Base-by-base conservation (phyloP, 2,113 vertebrate genomes). In the Vicugna pacos region DNA sequence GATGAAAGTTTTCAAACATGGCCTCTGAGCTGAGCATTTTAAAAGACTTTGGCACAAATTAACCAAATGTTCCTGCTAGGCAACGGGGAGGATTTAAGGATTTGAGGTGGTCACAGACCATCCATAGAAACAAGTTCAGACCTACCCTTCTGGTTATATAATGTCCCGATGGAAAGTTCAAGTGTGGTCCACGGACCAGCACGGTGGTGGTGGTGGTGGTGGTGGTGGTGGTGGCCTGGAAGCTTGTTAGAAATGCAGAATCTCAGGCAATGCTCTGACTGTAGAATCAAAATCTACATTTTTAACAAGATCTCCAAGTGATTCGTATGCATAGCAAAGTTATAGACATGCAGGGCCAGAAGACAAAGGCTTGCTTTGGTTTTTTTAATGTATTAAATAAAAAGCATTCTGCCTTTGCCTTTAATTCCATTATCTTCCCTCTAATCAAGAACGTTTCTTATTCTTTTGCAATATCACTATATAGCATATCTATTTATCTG, bases 1-100 rank as follows among this genome's bases (percentile, higher is more conserved):
- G 65, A 48, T 54, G 22, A 69, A 72, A 73, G n/a, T 70, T 91
- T 89, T 76, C 72, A 89, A 67, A 60, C 3, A 6, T 26, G 16
- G 28, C 2, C 50, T 62, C 48, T 72, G 48, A 93, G 88, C 30
- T 52, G 58, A 72, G 14, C 14, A 58, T n/a, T 92, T 58, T 60
- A 24, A 67, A 89, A 85, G 77, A 70, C 65, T 73, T 83, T 70
- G 83, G 72, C 65, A 89, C 60, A 52, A 69, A 65, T 89, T 30
- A 56, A 54, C 62, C 67, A 56, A 80, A 84, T 70, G 72, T 26
- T 60, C 32, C 54, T 48, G 77, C 32, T 50, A 0, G 12, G 20
- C 35, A 62, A 30, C 26, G 52, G 69, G 54, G 58, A 28, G 16
- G 9, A 38, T 48, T 46, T 64, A 72, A 46, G 42, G 65, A 60